phyloP scores from a whole-genome alignment of 2,113 vertebrate genomes.

The Panthera tigris region DNA sequence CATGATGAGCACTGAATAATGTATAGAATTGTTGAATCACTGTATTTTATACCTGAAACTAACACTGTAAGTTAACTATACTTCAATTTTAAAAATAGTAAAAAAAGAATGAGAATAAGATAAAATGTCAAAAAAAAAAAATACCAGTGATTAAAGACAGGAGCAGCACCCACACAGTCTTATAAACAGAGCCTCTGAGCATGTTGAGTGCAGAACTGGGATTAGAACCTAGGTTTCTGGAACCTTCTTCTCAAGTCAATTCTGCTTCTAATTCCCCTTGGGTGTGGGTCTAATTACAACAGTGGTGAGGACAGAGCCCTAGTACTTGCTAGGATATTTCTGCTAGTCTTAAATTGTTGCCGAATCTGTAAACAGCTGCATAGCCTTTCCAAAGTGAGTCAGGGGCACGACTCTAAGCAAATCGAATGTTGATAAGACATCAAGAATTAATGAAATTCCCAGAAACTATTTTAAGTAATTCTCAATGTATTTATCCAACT shows the following conservation, averaged over 20 bases:
- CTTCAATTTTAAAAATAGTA: background rate
- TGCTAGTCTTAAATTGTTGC: background rate
- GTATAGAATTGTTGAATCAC: background rate
- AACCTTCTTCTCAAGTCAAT: background rate
- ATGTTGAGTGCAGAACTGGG: background rate
- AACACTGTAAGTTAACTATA: background rate
- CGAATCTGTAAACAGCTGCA: background rate
- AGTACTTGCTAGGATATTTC: background rate
- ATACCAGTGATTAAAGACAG: background rate
- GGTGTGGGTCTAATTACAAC: background rate
- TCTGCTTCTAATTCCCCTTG: no score
- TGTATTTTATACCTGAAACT: background rate
- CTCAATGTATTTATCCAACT: background rate
- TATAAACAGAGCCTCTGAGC: background rate
- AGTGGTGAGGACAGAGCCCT: background rate
- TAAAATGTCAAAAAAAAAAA: background rate
- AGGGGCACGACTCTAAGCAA: background rate
- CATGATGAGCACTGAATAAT: background rate
- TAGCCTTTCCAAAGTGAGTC: background rate
- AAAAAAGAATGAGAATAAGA: background rate
- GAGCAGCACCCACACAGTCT: background rate
- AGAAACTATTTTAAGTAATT: conserved; percentile 16
- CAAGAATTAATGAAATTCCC: background rate
- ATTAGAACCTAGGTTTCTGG: background rate
- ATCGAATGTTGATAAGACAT: background rate